phyloP scores from a whole-genome alignment of 2,888 invertebrate genomes.

The Vandiemenella viatica region DNA sequence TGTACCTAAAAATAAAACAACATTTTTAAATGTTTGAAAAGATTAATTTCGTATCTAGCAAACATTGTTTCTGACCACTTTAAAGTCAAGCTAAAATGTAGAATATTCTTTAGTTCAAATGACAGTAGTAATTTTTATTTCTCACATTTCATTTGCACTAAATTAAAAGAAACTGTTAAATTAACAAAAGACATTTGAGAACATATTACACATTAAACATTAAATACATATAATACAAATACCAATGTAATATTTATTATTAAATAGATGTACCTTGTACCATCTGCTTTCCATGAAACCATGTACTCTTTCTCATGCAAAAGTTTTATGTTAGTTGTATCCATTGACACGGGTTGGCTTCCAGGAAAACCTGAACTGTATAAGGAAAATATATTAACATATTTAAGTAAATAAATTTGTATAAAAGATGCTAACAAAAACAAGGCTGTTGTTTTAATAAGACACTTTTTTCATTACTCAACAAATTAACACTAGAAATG shows the following conservation, averaged over 20 bases:
- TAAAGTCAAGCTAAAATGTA: no score
- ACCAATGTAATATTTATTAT: constrained; percentile 4
- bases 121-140: no score
- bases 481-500: no score
- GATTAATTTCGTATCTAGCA: background rate
- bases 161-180: background rate
- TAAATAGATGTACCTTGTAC: constrained; percentile 51
- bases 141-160: no score
- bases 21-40: background rate
- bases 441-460: no score
- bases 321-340: constrained; percentile 56
- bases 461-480: no score
- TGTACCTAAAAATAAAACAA: constrained; percentile 54
- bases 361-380: constrained; percentile 75
- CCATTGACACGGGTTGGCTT: constrained; percentile 95
- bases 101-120: background rate
- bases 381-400: background rate
- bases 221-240: background rate
- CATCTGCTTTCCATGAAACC: constrained; percentile 99
- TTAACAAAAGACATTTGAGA: background rate
- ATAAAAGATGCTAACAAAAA: no score
- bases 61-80: no score
- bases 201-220: no score
- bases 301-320: constrained; percentile 71
- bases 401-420: background rate